Conservation (phyloP, 1,140 invertebrate species). For the Drosophila aff. region DNA sequence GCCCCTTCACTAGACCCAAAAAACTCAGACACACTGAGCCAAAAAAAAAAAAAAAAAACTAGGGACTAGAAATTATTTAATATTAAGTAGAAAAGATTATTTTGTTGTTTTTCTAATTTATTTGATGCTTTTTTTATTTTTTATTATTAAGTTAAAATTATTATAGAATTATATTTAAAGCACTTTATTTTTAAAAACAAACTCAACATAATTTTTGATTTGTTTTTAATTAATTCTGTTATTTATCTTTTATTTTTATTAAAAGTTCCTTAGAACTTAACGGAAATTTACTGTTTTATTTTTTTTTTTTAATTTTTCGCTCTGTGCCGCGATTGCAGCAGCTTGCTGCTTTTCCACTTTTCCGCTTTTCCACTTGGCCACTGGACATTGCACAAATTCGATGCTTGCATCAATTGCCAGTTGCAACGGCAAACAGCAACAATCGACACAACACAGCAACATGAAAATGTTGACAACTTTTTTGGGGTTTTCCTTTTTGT, state of each 20-base stretch:
- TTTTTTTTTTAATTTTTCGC: no score
- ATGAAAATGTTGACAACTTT: conserved; percentile 64
- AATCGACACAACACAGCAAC: conserved; percentile 36
- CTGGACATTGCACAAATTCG: conserved; percentile 60
- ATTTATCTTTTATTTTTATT: no score
- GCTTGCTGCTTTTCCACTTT: conserved; percentile 20
- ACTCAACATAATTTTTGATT: no score
- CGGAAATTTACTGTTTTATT: no score
- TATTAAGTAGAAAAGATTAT: neutral
- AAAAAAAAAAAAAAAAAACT: neutral
- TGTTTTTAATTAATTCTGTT: neutral
- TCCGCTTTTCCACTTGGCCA: conserved; percentile 46
- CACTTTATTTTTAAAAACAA: no score
- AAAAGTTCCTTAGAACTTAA: no score
- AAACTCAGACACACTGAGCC: neutral
- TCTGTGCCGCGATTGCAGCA: conserved; percentile 15
- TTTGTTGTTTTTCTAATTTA: no score
- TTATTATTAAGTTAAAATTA: no score
- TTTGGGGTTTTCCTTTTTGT: conserved; percentile 8
- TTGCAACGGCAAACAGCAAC: conserved; percentile 25
- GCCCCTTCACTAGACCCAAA: conserved; percentile 47
- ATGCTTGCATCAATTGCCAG: conserved; percentile 36
- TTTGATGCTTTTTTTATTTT: no score
- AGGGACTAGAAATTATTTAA: no score
- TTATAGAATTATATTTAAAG: no score